Evolutionary conservation across 2,113 vertebrate species (phyloP).

Genomic region (Mixornis gularis): DNA sequence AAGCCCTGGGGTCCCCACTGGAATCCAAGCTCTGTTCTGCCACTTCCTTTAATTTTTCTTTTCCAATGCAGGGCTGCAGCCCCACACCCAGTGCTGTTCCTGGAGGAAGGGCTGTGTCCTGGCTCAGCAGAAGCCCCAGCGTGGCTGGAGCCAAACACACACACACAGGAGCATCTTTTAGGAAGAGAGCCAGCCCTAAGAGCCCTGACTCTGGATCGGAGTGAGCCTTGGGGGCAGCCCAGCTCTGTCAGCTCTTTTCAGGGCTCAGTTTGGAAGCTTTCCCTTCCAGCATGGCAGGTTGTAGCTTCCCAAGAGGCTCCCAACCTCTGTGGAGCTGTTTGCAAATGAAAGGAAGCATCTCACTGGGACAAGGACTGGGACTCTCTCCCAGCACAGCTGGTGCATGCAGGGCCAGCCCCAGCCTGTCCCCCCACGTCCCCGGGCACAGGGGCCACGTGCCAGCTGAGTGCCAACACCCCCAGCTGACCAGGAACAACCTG

Average conservation of each 20-base stretch:
- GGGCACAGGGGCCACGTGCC: rapidly evolving
- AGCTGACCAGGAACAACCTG: neutral
- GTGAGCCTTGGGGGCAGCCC: neutral
- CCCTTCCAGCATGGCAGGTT: rapidly evolving
- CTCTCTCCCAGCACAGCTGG: rapidly evolving
- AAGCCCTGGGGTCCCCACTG: neutral
- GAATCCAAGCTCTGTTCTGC: neutral
- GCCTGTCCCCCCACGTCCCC: rapidly evolving
- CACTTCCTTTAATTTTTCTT: neutral
- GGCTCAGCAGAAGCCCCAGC: neutral
- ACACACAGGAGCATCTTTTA: neutral
- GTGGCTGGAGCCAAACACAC: neutral
- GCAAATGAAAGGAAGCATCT: neutral
- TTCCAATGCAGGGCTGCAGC: neutral
- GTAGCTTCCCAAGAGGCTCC: neutral
- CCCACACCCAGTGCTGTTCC: neutral
- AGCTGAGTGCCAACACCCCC: rapidly evolving
- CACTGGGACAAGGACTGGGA: rapidly evolving
- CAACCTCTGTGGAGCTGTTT: neutral
- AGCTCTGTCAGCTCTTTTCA: neutral
- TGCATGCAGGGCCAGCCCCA: rapidly evolving
- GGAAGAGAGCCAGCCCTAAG: neutral
- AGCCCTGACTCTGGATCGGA: neutral
- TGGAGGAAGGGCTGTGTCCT: conserved; percentile 7
- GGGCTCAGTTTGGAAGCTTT: neutral